These are phyloP conservation scores for Drosophila subsilvestris DNA, from an alignment of 2,888 invertebrate genomes.

Conservation along the genomic window DNA sequence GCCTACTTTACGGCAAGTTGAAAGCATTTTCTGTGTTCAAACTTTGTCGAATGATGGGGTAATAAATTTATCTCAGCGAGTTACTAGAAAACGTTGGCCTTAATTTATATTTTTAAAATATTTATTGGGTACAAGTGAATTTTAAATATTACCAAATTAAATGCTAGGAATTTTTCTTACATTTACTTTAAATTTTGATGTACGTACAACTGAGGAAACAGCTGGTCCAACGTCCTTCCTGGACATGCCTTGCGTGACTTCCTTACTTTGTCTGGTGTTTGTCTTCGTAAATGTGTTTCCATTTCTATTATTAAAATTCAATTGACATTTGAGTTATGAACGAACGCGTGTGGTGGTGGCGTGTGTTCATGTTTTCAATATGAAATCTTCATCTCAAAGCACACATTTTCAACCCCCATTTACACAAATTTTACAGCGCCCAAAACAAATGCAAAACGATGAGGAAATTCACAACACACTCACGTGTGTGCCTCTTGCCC, in stretches of 20 bases:
- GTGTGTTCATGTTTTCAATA: constrained; percentile 27
- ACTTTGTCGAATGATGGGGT: neutral
- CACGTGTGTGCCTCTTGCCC: neutral
- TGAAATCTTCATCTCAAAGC: constrained; percentile 4
- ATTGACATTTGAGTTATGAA: constrained; percentile 60
- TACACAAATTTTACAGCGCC: neutral
- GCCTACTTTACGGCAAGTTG: constrained; percentile 11
- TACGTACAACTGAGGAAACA: no score
- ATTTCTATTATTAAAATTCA: constrained; percentile 73
- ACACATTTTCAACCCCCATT: neutral
- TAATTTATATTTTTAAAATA: no score
- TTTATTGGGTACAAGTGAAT: no score
- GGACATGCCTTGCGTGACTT: constrained; percentile 30
- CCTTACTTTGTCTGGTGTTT: constrained; percentile 19
- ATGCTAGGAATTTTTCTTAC: no score
- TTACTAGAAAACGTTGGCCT: no score
- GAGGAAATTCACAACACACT: neutral
- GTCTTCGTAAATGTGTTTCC: constrained; percentile 17
- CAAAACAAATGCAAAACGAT: constrained; percentile 4
- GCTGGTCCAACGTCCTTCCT: constrained; percentile 14
- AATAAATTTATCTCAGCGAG: no score
- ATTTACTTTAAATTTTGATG: no score
- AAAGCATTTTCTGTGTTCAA: neutral
- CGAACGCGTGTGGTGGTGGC: constrained; percentile 17
- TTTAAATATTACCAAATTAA: no score